Percentiles rank a stretch among this genome's conserved stretches.
Evolutionary conservation across 2,888 invertebrate species (phyloP).

Genomic region (Rhorus exstirpatorius): DNA sequence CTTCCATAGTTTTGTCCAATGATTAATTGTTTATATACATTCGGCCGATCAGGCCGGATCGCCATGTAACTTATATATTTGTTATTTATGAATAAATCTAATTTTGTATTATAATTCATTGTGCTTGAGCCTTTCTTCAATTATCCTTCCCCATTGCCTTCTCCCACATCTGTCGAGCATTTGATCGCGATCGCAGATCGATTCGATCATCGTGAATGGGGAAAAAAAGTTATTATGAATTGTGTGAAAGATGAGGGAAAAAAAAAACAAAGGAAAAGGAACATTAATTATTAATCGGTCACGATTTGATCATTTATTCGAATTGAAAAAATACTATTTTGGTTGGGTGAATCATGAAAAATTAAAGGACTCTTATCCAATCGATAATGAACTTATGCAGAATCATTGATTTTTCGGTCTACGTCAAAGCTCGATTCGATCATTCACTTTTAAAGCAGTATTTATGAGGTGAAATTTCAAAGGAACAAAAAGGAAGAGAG

Average conservation of each 20-base stretch:
- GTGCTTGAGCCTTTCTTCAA: slow-evolving; percentile 64
- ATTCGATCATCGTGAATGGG: no score
- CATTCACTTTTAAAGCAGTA: no score
- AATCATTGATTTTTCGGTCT: no score
- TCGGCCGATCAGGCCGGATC: slow-evolving; percentile 70
- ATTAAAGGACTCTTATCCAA: no score
- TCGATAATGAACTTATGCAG: no score
- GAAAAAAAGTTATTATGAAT: no score
- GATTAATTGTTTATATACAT: slow-evolving; percentile 81
- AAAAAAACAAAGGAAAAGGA: not conserved
- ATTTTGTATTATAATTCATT: slow-evolving; percentile 72
- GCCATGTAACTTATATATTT: slow-evolving; percentile 82
- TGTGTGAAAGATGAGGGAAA: not conserved
- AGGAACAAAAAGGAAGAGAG: slow-evolving; percentile 2
- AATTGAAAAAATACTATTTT: not conserved
- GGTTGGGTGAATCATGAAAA: no score
- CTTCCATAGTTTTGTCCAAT: slow-evolving; percentile 78
- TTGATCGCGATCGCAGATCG: not conserved
- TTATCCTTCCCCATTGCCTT: not conserved
- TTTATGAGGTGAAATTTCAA: not conserved
- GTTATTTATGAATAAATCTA: slow-evolving; percentile 83
- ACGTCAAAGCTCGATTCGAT: no score
- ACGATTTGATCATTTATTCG: not conserved
- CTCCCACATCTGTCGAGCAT: not conserved
- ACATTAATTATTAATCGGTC: not conserved